A percentile compares a stretch with the other conserved stretches of the same genome.
phyloP scores from a whole-genome alignment of 2,113 vertebrate genomes.

The Chaetodon trifascialis region DNA sequence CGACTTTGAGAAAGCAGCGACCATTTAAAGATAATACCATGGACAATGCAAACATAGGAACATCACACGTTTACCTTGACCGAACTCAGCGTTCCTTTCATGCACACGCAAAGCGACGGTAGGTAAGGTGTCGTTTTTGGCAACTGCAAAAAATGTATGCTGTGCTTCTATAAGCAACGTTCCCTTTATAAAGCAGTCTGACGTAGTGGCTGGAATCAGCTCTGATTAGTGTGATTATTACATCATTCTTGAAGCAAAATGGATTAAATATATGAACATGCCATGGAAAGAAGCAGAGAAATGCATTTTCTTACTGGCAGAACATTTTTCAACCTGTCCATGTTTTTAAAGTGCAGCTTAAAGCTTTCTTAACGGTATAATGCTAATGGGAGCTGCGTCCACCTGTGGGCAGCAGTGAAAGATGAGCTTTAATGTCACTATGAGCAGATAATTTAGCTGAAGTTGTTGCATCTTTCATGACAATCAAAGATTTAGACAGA shows the following conservation, averaged over 20 bases:
- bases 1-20: constrained; percentile 21
- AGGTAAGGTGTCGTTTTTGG: constrained; percentile 4
- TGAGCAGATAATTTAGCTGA: background rate
- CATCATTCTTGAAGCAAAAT: background rate
- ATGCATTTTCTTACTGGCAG: constrained; percentile 11
- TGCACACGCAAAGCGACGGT: constrained; percentile 17
- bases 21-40: background rate
- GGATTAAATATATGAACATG: background rate
- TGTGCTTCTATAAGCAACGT: constrained; percentile 8
- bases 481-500: background rate
- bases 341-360: constrained; percentile 5
- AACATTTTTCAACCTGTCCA: background rate
- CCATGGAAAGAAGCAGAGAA: constrained; percentile 15
- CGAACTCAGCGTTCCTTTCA: constrained; percentile 5
- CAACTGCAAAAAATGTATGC: background rate
- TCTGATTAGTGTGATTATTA: constrained; percentile 52
- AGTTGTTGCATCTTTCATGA: background rate
- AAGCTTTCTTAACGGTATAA: background rate
- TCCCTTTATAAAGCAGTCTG: constrained; percentile 43
- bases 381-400: background rate
- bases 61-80: background rate
- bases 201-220: constrained; percentile 38
- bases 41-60: background rate
- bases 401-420: background rate
- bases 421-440: background rate